phyloP scores from a whole-genome alignment of 2,888 invertebrate genomes.

The Caenorhabditis sulstoni region DNA sequence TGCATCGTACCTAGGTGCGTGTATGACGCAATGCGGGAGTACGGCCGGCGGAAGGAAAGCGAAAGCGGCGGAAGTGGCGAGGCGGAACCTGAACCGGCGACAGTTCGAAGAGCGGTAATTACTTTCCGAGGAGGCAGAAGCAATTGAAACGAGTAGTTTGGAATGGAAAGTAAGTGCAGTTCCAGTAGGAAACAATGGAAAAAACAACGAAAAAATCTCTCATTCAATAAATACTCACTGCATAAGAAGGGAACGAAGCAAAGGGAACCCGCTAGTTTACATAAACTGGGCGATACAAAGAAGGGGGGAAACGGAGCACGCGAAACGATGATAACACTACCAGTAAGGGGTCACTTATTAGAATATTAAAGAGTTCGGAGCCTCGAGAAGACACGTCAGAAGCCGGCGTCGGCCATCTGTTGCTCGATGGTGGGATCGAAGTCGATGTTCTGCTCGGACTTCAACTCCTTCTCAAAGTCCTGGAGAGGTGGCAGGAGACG shows the following conservation, averaged over 20 bases:
- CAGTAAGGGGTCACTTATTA: constrained; percentile 25
- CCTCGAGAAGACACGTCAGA: constrained; percentile 26
- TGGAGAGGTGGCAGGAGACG: constrained; percentile 51
- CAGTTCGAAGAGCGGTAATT: constrained; percentile 21
- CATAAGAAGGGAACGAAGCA: too few relatives aligned
- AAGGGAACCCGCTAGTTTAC: too few relatives aligned
- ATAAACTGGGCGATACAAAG: too few relatives aligned
- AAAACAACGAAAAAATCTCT: too few relatives aligned
- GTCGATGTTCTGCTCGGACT: constrained; percentile 40
- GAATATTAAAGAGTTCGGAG: neutral
- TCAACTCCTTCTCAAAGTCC: constrained; percentile 37
- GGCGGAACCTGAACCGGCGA: constrained; percentile 29
- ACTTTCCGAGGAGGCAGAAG: neutral
- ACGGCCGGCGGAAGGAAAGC: neutral
- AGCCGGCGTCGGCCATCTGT: constrained; percentile 67
- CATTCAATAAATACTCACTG: too few relatives aligned
- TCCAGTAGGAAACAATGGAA: too few relatives aligned
- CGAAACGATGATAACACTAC: too few relatives aligned
- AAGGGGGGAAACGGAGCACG: too few relatives aligned
- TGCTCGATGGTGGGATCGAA: constrained; percentile 53
- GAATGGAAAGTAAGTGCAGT: neutral
- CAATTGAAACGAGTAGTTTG: neutral
- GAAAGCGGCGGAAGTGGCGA: constrained; percentile 54
- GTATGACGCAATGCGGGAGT: neutral
- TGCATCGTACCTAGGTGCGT: neutral